A percentile compares a stretch with the other conserved stretches of the same genome.
Evolutionary conservation across 2,888 invertebrate species (phyloP).

Genomic region (Eilema caniola): DNA sequence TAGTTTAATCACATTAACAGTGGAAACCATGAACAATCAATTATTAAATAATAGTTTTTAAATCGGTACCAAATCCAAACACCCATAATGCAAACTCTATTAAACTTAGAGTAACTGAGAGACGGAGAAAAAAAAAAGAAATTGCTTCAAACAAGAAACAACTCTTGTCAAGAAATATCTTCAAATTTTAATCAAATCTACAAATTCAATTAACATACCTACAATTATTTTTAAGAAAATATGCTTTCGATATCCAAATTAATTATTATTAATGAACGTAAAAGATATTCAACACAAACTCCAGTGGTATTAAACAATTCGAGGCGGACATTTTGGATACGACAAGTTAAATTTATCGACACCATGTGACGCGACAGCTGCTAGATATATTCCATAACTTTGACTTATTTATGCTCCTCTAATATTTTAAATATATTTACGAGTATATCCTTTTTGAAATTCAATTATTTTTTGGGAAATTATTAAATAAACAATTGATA

Average conservation of each 20-base stretch:
- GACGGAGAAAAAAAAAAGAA: background rate
- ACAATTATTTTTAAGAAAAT: background rate
- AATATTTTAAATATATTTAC: constrained; percentile 48
- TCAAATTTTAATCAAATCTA: background rate
- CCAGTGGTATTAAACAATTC: constrained; percentile 57
- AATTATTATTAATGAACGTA: constrained; percentile 11
- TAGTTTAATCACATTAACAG: too few species aligned
- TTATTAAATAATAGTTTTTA: too few species aligned
- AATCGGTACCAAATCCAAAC: too few species aligned
- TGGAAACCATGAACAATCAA: too few species aligned
- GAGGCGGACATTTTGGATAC: constrained; percentile 55
- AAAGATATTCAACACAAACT: constrained; percentile 21
- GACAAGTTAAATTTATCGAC: constrained; percentile 58
- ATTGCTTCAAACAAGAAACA: background rate
- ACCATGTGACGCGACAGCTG: constrained; percentile 69
- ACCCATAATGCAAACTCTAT: too few species aligned
- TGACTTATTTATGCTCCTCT: constrained; percentile 60
- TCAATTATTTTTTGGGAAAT: constrained; percentile 31
- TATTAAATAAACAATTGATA: constrained; percentile 14
- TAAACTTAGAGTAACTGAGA: too few species aligned
- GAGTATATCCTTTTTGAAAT: constrained; percentile 44
- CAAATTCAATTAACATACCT: constrained; percentile 1
- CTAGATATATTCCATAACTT: constrained; percentile 59
- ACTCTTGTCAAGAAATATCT: background rate
- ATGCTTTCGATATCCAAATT: constrained; percentile 9